These are phyloP conservation scores for Synanthedon myopaeformis DNA, from an alignment of 2,888 invertebrate species.

Conservation along the genomic window DNA sequence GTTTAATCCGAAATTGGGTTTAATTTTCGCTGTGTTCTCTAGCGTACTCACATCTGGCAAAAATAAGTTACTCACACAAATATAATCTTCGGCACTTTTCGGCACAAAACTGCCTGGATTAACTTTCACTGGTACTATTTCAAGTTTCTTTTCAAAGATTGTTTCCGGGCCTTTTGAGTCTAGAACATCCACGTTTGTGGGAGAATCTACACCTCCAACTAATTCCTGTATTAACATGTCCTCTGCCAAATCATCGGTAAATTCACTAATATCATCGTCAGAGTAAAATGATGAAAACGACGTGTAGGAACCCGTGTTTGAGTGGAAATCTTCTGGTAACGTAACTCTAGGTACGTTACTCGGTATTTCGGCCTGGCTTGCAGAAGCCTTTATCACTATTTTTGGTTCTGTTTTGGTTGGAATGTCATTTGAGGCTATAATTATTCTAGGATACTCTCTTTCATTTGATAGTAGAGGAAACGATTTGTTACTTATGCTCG, in stretches of 20 bases:
- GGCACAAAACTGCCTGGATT: constrained; percentile 32
- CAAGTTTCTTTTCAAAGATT: constrained; percentile 47
- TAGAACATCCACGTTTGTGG: constrained; percentile 39
- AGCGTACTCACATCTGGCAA: constrained; percentile 42
- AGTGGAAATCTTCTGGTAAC: constrained; percentile 58
- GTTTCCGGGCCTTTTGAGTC: constrained; percentile 60
- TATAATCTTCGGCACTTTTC: constrained; percentile 45
- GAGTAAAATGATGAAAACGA: constrained; percentile 53
- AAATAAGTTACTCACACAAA: constrained; percentile 47
- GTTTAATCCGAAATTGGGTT: constrained; percentile 52
- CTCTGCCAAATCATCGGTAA: constrained; percentile 43
- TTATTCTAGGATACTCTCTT: constrained; percentile 56
- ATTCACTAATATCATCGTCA: constrained; percentile 41
- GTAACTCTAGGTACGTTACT: constrained; percentile 62
- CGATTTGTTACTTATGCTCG: constrained; percentile 14
- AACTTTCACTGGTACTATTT: constrained; percentile 57
- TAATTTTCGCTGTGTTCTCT: constrained; percentile 57
- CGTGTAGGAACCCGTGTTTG: constrained; percentile 32
- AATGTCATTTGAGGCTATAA: constrained; percentile 61
- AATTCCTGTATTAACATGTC: constrained; percentile 56
- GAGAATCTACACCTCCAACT: constrained; percentile 57
- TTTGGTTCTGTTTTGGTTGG: constrained; percentile 64
- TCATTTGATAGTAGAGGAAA: constrained; percentile 22
- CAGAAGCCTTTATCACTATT: constrained; percentile 72
- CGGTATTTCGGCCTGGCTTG: constrained; percentile 40